Evolutionary conservation across 2,888 invertebrate species (phyloP).

Genomic region (Andricus curvator): DNA sequence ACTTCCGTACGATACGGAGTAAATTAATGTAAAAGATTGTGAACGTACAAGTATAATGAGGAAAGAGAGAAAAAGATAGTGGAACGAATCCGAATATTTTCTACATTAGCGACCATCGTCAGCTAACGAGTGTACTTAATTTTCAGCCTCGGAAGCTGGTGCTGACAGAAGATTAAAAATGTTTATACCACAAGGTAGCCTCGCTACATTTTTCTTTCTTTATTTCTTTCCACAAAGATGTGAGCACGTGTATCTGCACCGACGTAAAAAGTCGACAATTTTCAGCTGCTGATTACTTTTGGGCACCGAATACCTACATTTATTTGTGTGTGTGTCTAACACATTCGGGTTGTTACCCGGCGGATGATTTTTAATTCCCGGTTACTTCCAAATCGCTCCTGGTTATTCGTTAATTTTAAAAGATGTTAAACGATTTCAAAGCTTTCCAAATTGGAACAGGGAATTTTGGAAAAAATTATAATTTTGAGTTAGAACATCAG

Average conservation of each 20-base stretch:
- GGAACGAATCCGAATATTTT: slow-evolving; percentile 63
- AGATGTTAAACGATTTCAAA: too few relatives aligned
- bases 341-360: too few relatives aligned
- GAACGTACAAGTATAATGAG: slow-evolving; percentile 26
- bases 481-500: too few relatives aligned
- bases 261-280: neutral
- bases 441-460: too few relatives aligned
- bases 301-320: too few relatives aligned
- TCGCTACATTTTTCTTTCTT: slow-evolving; percentile 7
- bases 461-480: too few relatives aligned
- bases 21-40: slow-evolving; percentile 41
- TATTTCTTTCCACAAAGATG: neutral
- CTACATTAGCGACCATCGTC: slow-evolving; percentile 67
- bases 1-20: slow-evolving; percentile 34
- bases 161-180: slow-evolving; percentile 71
- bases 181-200: slow-evolving; percentile 54
- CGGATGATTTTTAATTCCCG: too few relatives aligned
- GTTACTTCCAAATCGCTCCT: too few relatives aligned
- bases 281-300: neutral
- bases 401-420: too few relatives aligned
- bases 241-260: neutral
- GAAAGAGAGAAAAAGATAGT: slow-evolving; percentile 9
- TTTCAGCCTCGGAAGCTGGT: slow-evolving; percentile 63
- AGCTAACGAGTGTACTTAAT: slow-evolving; percentile 73
- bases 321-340: too few relatives aligned